These are phyloP conservation scores for Lacerta bilineata DNA, from an alignment of 2,797 vertebrate genomes.

Conservation along the genomic window DNA sequence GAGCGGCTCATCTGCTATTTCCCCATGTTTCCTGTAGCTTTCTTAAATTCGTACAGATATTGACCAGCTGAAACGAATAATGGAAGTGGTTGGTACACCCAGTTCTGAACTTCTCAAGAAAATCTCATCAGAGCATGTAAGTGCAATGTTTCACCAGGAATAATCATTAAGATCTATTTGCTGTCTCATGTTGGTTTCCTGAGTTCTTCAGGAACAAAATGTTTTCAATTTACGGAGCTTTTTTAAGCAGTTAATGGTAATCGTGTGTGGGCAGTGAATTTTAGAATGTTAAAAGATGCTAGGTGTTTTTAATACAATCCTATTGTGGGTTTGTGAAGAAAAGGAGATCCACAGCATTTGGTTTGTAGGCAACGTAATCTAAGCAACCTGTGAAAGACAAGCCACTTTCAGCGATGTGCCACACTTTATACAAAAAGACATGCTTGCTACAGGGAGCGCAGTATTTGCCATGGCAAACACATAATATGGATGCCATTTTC, in stretches of 20 bases:
- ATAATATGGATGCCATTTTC: neutral
- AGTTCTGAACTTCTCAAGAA: constrained; percentile 95
- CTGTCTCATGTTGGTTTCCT: neutral
- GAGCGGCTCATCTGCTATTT: neutral
- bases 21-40: constrained; percentile 44
- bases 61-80: constrained; percentile 97
- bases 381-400: neutral
- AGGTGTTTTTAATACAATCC: neutral
- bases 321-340: neutral
- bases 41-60: constrained; percentile 90
- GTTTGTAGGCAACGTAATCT: neutral
- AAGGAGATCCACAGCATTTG: neutral
- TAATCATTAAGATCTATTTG: neutral
- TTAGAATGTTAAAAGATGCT: neutral
- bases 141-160: constrained; percentile 60
- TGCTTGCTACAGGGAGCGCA: neutral
- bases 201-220: constrained; percentile 20
- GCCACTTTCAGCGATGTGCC: no score
- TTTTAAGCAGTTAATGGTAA: neutral
- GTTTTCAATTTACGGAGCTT: neutral
- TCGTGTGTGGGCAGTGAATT: neutral
- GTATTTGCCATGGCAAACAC: neutral
- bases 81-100: constrained; percentile 98
- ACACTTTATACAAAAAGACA: neutral
- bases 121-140: constrained; percentile 97